Evolutionary conservation across 2,888 invertebrate genomes (phyloP).

Genomic region (Apomyelois bistriatella): DNA sequence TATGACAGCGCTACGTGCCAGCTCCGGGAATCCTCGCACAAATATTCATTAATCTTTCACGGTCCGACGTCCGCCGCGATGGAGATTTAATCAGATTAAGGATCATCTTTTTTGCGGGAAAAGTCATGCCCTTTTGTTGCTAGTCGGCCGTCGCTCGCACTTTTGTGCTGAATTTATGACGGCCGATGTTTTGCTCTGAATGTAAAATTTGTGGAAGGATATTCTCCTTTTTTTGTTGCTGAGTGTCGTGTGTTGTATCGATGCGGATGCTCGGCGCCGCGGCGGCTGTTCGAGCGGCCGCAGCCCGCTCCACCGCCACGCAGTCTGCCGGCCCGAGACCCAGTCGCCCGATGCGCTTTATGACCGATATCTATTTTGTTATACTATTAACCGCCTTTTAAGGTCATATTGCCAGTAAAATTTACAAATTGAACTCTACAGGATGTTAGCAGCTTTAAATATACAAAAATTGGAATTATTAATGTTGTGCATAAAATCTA

Average conservation of each 20-base stretch:
- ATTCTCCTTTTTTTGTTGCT: conserved; percentile 28
- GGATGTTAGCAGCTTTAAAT: too few relatives aligned
- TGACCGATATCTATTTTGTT: conserved; percentile 33
- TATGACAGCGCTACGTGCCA: conserved; percentile 79
- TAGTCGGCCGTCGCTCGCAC: conserved; percentile 71
- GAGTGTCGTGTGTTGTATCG: conserved; percentile 13
- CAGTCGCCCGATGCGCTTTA: conserved; percentile 43
- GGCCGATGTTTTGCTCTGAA: conserved; percentile 69
- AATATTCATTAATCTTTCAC: conserved; percentile 81
- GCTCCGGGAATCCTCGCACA: conserved; percentile 77
- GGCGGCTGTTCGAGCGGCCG: conserved; percentile 42
- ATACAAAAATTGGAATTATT: too few relatives aligned
- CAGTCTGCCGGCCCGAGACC: conserved; percentile 53
- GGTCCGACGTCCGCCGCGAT: conserved; percentile 78
- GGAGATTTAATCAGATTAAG: conserved; percentile 81
- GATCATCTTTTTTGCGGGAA: conserved; percentile 79
- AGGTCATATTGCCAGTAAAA: conserved; percentile 1
- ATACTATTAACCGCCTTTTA: conserved; percentile 19
- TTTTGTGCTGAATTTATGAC: conserved; percentile 76
- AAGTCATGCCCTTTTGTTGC: conserved; percentile 78
- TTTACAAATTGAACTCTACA: too few relatives aligned
- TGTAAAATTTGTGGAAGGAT: conserved; percentile 58
- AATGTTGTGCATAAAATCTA: too few relatives aligned
- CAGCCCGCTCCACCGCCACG: conserved; percentile 48
- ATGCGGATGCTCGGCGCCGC: conserved; percentile 42